These are phyloP conservation scores for Podarcis raffonei DNA, from an alignment of 2,113 vertebrate genomes.

Conservation along the genomic window DNA sequence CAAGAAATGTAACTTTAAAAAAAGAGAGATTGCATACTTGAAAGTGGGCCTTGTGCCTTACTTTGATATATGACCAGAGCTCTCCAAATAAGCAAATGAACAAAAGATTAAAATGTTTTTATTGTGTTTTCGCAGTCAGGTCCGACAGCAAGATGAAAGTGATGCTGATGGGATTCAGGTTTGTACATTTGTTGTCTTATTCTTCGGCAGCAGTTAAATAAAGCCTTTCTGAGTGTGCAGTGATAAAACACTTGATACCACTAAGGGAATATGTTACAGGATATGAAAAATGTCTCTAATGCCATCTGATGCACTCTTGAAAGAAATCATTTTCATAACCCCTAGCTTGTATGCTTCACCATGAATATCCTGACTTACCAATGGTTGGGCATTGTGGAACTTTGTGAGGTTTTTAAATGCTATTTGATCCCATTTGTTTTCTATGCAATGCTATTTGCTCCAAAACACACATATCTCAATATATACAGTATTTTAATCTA, in stretches of 20 bases:
- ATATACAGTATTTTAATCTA: not conserved
- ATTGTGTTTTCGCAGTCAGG: not conserved
- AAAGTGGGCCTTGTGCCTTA: not conserved
- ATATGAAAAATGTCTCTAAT: conserved; percentile 30
- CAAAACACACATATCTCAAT: not conserved
- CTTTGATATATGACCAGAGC: not conserved
- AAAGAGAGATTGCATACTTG: not conserved
- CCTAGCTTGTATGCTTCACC: not conserved
- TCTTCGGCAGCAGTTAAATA: conserved; percentile 3
- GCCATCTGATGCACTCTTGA: conserved; percentile 4
- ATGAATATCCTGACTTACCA: not conserved
- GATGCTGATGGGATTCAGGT: not conserved
- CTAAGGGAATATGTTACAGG: conserved; percentile 20
- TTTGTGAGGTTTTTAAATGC: not conserved
- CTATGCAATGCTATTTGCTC: not conserved
- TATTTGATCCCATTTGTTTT: not conserved
- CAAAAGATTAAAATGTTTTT: not conserved
- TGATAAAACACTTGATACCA: conserved; percentile 6
- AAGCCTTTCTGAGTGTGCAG: not conserved
- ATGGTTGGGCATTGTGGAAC: no score
- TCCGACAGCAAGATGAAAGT: not conserved
- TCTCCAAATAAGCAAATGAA: not conserved
- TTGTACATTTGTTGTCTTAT: not conserved
- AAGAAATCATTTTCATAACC: not conserved
- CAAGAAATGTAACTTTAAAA: not conserved